These are phyloP conservation scores for Leucania comma DNA, from an alignment of 2,888 invertebrate species.

Conservation along the genomic window DNA sequence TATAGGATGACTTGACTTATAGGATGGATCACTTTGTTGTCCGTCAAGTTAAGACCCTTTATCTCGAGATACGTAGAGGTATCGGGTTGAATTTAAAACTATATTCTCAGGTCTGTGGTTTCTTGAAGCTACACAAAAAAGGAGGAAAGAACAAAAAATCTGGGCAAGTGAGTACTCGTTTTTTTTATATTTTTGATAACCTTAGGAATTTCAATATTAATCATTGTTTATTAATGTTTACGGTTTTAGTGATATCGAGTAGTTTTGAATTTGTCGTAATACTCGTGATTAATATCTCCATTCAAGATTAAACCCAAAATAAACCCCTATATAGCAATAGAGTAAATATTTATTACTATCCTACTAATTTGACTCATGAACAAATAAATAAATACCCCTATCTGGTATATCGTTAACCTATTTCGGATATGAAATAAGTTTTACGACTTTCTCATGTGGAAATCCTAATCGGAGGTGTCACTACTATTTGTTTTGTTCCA, in stretches of 20 bases:
- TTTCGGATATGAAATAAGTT: slow-evolving; percentile 2
- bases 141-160: no score
- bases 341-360: neutral
- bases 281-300: neutral
- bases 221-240: neutral
- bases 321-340: neutral
- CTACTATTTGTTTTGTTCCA: slow-evolving; percentile 4
- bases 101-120: no score
- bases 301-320: neutral
- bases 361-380: neutral
- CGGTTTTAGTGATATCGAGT: neutral
- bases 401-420: neutral
- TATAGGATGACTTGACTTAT: no score
- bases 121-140: no score
- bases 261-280: neutral
- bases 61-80: no score
- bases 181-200: no score
- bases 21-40: no score
- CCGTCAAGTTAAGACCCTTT: no score
- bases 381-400: slow-evolving; percentile 7
- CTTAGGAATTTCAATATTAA: no score
- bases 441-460: neutral
- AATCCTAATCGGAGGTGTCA: slow-evolving; percentile 7
- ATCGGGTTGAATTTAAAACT: no score
- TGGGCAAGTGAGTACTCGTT: no score